phyloP scores from a whole-genome alignment of 1,140 invertebrate genomes.

The Formica exsecta region DNA sequence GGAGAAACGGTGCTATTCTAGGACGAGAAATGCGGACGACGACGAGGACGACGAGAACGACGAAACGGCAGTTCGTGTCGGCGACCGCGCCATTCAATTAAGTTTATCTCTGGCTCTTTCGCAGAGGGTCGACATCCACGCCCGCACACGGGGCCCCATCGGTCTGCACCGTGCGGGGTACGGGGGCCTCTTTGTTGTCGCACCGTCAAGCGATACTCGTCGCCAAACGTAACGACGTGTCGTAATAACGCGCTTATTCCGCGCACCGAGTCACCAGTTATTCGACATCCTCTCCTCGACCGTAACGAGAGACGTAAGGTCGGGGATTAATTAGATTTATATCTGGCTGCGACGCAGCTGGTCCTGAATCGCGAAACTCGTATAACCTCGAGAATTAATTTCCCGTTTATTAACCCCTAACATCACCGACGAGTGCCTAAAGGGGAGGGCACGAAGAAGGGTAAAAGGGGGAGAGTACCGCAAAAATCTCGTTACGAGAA shows the following conservation, averaged over 20 bases:
- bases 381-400: constrained; percentile 56
- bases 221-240: constrained; percentile 40
- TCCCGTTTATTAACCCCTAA: constrained; percentile 55
- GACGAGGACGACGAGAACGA: too few species aligned
- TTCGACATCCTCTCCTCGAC: neutral
- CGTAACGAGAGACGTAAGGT: constrained; percentile 56
- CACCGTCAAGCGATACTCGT: constrained; percentile 5
- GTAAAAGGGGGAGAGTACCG: neutral
- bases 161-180: neutral
- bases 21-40: constrained; percentile 57
- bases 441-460: neutral
- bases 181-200: neutral
- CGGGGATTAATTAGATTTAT: constrained; percentile 61
- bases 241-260: constrained; percentile 58
- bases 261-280: constrained; percentile 14
- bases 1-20: neutral
- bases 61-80: constrained; percentile 66
- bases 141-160: neutral
- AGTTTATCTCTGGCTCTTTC: constrained; percentile 70
- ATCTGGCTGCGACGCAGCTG: constrained; percentile 44
- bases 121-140: constrained; percentile 36
- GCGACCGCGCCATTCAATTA: constrained; percentile 72
- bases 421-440: constrained; percentile 33
- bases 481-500: constrained; percentile 36
- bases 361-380: constrained; percentile 40